Evolutionary conservation across 2,113 vertebrate genomes (phyloP).

Genomic region (Saccopteryx leptura): DNA sequence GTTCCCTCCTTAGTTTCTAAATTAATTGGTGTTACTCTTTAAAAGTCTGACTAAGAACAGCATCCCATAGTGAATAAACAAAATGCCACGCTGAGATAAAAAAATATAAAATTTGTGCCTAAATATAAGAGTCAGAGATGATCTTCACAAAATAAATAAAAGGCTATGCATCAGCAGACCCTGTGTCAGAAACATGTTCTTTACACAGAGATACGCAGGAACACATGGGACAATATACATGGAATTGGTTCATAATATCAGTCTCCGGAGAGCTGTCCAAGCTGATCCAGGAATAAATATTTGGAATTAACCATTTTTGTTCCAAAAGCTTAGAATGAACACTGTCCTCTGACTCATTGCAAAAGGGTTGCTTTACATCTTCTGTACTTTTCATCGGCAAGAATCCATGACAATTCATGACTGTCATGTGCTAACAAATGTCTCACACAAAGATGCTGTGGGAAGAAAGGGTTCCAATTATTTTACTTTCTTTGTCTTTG

Average conservation of each 20-base stretch:
- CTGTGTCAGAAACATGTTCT: neutral
- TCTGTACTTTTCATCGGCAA: slow-evolving; percentile 23
- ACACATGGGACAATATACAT: neutral
- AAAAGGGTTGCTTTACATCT: neutral
- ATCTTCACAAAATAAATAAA: slow-evolving; percentile 17
- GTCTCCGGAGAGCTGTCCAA: neutral
- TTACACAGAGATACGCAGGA: neutral
- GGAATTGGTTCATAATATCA: neutral
- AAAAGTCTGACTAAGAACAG: neutral
- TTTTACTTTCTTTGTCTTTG: slow-evolving; percentile 40
- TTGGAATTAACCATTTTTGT: neutral
- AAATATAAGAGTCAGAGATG: neutral
- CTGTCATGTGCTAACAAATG: neutral
- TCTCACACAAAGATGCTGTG: neutral
- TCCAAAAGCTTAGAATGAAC: neutral
- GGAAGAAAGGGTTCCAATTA: neutral
- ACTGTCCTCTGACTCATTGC: neutral
- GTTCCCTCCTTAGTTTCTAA: neutral
- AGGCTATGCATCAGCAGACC: neutral
- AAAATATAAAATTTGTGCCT: neutral
- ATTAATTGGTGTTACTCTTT: neutral
- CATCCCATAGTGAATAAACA: neutral
- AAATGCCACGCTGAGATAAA: neutral
- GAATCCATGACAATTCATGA: neutral
- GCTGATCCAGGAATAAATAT: neutral